phyloP scores from a whole-genome alignment of 2,113 vertebrate genomes.

The Antennarius striatus region DNA sequence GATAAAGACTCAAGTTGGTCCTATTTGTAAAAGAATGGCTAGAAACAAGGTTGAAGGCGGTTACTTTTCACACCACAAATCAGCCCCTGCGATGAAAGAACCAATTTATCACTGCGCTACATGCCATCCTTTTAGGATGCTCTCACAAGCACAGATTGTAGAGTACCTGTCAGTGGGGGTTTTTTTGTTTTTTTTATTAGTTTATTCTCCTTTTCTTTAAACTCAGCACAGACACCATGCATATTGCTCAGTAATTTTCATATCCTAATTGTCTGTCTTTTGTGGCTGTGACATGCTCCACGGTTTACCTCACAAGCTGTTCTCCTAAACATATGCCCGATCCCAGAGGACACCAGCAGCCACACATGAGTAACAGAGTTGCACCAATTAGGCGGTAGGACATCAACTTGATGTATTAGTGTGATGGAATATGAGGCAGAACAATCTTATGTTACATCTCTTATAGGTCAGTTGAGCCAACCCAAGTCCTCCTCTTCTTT shows the following conservation, averaged over 20 bases:
- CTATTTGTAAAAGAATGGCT: neutral
- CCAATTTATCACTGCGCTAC: slow-evolving; percentile 44
- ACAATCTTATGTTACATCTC: slow-evolving; percentile 42
- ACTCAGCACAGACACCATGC: neutral
- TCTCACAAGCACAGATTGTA: neutral
- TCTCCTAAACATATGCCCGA: slow-evolving; percentile 30
- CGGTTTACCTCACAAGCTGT: slow-evolving; percentile 3
- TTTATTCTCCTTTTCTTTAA: neutral
- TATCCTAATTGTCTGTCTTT: slow-evolving; percentile 9
- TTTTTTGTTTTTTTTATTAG: neutral
- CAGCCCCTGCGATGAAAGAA: slow-evolving; percentile 35
- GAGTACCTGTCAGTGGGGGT: neutral
- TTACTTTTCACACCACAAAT: slow-evolving; percentile 16
- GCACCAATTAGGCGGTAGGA: slow-evolving; percentile 46
- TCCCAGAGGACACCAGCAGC: slow-evolving; percentile 37
- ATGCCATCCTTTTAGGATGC: slow-evolving; percentile 31
- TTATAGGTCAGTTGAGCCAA: slow-evolving; percentile 40
- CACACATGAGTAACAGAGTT: slow-evolving; percentile 37
- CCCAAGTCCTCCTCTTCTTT: slow-evolving; percentile 1
- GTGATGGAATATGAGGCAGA: slow-evolving; percentile 31
- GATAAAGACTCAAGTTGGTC: slow-evolving; percentile 17
- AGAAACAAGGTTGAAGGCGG: slow-evolving; percentile 23
- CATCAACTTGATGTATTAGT: slow-evolving; percentile 35
- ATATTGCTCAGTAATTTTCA: neutral
- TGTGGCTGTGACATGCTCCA: neutral